Percentiles rank a stretch among this genome's conserved stretches.
These are phyloP conservation scores for Pseudococcus jackbeardsleyi DNA, from an alignment of 2,888 invertebrate genomes.

Conservation along the genomic window DNA sequence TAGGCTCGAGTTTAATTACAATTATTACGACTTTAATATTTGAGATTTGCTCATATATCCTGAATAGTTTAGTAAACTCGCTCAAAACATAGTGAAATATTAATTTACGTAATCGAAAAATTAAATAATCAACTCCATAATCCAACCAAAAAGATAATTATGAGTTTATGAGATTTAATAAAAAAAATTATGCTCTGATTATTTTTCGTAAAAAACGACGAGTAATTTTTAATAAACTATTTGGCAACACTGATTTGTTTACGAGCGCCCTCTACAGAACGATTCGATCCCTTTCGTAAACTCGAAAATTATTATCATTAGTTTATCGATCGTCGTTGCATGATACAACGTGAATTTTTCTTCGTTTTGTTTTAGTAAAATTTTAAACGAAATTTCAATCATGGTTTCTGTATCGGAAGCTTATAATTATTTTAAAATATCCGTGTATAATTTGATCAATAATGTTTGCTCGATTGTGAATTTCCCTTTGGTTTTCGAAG, in stretches of 20 bases:
- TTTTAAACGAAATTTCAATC: not conserved
- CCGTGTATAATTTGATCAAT: constrained; percentile 26
- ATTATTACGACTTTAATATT: not conserved
- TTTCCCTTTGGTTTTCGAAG: constrained; percentile 58
- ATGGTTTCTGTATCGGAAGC: constrained; percentile 60
- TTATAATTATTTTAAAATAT: constrained; percentile 55
- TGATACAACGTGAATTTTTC: constrained; percentile 3
- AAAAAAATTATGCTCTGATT: not conserved
- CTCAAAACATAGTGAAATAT: not conserved
- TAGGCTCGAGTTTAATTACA: not conserved
- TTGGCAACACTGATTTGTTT: not conserved
- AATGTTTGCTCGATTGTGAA: constrained; percentile 57
- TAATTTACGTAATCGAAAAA: not conserved
- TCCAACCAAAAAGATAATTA: not conserved
- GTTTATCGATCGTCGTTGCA: constrained; percentile 41
- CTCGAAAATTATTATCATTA: not conserved
- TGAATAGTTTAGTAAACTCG: not conserved
- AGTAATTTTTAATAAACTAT: not conserved
- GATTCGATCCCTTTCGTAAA: not conserved
- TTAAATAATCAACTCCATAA: not conserved
- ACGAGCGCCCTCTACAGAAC: not conserved
- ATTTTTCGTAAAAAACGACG: not conserved
- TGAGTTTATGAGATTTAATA: no score
- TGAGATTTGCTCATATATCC: not conserved
- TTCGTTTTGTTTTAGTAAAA: not conserved